A percentile compares a stretch with the other conserved stretches of the same genome.
Evolutionary conservation across 2,113 vertebrate genomes (phyloP).

Genomic region (Gymnorhina tibicen): DNA sequence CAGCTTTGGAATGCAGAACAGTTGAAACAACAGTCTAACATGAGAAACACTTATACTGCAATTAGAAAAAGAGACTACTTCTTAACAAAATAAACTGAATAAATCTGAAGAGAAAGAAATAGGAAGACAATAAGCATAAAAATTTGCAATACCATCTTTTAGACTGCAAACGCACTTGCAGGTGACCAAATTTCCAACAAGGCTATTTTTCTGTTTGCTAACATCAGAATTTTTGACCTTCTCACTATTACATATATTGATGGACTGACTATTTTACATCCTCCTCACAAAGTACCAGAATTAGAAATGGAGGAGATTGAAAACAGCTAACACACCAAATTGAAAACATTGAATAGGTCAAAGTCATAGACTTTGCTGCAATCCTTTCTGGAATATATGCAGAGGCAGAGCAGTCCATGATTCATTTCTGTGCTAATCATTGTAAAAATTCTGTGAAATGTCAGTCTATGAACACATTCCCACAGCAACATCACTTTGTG

Average conservation of each 20-base stretch:
- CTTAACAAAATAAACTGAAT: background rate
- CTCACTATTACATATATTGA: background rate
- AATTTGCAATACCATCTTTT: background rate
- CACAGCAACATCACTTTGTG: background rate
- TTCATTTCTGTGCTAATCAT: slow-evolving; percentile 34
- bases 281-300: background rate
- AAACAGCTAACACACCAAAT: slow-evolving; percentile 21
- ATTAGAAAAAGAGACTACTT: background rate
- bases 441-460: slow-evolving; percentile 40
- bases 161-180: background rate
- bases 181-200: background rate
- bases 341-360: slow-evolving; percentile 44
- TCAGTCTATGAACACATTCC: background rate
- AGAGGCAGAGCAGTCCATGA: background rate
- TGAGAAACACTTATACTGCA: background rate
- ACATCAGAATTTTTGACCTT: slow-evolving; percentile 11
- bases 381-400: background rate
- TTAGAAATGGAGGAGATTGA: slow-evolving; percentile 26
- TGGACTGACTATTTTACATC: slow-evolving; percentile 11
- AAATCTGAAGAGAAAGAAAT: background rate
- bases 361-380: slow-evolving; percentile 31
- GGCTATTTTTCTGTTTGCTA: background rate
- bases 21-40: background rate
- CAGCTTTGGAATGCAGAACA: background rate
- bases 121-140: background rate